Evolutionary conservation across 1,140 invertebrate species (phyloP), one percentile per base, ranked within the genome.

Genomic region (Drosophila guanche): DNA sequence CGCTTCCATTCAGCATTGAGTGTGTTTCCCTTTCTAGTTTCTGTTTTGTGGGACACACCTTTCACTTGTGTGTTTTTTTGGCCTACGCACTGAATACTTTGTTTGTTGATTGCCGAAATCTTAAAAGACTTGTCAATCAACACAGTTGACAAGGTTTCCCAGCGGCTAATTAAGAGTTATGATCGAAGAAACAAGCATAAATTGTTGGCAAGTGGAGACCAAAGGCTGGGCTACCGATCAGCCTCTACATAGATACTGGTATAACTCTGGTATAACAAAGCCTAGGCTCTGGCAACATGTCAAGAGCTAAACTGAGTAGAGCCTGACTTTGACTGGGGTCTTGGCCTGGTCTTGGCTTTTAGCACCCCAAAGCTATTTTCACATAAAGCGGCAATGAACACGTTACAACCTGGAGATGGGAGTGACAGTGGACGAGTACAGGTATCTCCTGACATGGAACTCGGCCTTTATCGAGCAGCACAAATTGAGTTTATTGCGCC

Each of bases 401-500:
- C 78, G 83, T 75, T 83, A 72, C 77, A 69, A 65, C 77, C 52
- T 23, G 33, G 33, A 37, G 10, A 12, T 37, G 33, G 33, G 33
- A 37, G 33, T 37, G 33, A 37, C 33, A 37, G 33, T 46, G 12
- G 2, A 3, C 3, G 33, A 4, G 66, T 69, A 25, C 10, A 16
- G 40, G 43, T 43, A 56, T 45, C 60, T 62, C 41, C 51, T 51
- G 51, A 79, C 69, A 60, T 72, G 80, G 76, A 76, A 84, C 79
- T 81, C 62, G 78, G 52, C 78, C 77, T 72, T 67, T 61, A 65
- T 55, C 62, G 43, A 66, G 63, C 79, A 83, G 81, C 80, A 70
- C 77, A 77, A 85, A 85, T 85, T 86, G 78, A 90, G 78, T 81
- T 77, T 90, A 90, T 88, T 80, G 88, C 88, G 81, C 79, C 73